Base-by-base conservation (phyloP, 1,140 invertebrate species). In the Drosophila trapezifrons region DNA sequence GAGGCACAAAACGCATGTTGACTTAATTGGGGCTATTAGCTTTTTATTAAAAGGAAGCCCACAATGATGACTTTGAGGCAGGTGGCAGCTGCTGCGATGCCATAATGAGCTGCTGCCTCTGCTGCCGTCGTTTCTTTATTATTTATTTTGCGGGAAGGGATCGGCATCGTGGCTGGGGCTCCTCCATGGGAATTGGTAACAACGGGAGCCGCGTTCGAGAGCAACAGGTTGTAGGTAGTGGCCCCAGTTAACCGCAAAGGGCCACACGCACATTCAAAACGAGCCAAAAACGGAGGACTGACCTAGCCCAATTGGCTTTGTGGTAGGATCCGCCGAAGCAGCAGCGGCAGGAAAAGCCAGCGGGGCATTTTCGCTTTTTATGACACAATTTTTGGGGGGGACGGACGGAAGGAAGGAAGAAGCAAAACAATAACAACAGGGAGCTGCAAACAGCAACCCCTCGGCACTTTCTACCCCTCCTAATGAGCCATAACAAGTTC, bases 11-110 rank as follows among this genome's bases (percentile, higher is more conserved):
- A 80, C 57, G 79, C 84, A 86, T 83, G 79, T 73, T 73, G 76
- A 56, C 84, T 87, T 87, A 87, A 87, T 87, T 89, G 84, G 79
- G 72, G 67, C 81, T 83, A 87, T 87, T 87, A 89, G 83, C 65
- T 80, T 57, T 15, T 76, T 85, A 70, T 77, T 78, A 71, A 78
- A 58, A 58, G 52, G 73, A 51, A 73, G 66, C 57, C 32, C 32
- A 17, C 29, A 47, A 55, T 62, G 55, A 70, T 56, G 71, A 37
- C 13, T 56, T 9, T 42, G 38, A 22, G 71, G 58, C 55, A 71
- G 84, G 45, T 59, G 72, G 63, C 66, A 81, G 83, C 80, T 77
- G 84, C 84, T 71, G 78, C 83, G 54, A 69, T 58, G 52, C 46
- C 71, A 74, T 84, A 84, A 84, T 84, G 76, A 83, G 76, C 52